A percentile compares a stretch with the other conserved stretches of the same genome.
phyloP scores from a whole-genome alignment of 2,888 invertebrate genomes.

The Tinea trinotella region DNA sequence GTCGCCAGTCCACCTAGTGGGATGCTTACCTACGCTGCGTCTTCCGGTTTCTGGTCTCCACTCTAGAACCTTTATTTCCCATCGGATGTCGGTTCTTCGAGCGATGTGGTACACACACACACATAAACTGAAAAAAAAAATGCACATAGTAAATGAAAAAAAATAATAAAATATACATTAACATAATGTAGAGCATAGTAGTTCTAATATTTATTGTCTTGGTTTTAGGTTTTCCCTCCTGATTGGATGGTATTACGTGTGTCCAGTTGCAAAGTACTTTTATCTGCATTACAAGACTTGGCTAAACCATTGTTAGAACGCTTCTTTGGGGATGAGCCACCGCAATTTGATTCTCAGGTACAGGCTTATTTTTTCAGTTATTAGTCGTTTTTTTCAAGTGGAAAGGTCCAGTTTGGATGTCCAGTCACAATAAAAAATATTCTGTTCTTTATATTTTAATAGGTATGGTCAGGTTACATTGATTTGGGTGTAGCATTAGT shows the following conservation, averaged over 20 bases:
- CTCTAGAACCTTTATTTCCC: too few relatives aligned
- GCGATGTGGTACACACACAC: too few relatives aligned
- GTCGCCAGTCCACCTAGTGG: too few relatives aligned
- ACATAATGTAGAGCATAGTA: too few relatives aligned
- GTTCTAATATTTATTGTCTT: slow-evolving; percentile 5
- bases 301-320: slow-evolving; percentile 89
- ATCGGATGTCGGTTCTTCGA: too few relatives aligned
- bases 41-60: too few relatives aligned
- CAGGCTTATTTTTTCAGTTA: slow-evolving; percentile 18
- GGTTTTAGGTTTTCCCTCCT: slow-evolving; percentile 78
- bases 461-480: slow-evolving; percentile 72
- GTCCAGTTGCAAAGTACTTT: slow-evolving; percentile 87
- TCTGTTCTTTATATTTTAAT: slow-evolving; percentile 13
- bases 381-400: too few relatives aligned
- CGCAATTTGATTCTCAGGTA: slow-evolving; percentile 83
- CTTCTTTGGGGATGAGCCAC: slow-evolving; percentile 80
- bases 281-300: slow-evolving; percentile 89
- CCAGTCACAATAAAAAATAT: too few relatives aligned
- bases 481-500: slow-evolving; percentile 61
- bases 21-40: too few relatives aligned
- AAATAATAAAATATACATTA: too few relatives aligned
- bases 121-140: not conserved
- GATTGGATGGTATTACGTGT: slow-evolving; percentile 95
- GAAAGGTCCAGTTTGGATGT: too few relatives aligned
- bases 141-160: not conserved